Percentiles rank a stretch among this genome's conserved stretches.
These are phyloP conservation scores for Bathybates hornii DNA, from an alignment of 2,113 vertebrate genomes.

Conservation along the genomic window DNA sequence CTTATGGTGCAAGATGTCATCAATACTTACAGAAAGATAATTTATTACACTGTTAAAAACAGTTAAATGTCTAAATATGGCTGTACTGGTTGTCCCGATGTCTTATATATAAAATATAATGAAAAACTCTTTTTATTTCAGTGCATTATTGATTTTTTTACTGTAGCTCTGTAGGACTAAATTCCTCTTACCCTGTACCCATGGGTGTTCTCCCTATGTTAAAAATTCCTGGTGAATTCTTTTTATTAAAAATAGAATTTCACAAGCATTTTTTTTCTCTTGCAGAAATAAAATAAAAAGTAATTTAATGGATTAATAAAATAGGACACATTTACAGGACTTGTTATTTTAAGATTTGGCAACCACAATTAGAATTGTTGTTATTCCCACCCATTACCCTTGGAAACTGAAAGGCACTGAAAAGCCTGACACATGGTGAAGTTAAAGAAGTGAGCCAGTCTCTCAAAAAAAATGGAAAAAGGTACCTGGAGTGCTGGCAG, in stretches of 20 bases:
- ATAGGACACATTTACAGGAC: not conserved
- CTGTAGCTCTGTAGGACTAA: not conserved
- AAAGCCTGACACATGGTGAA: not conserved
- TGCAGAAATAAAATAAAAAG: not conserved
- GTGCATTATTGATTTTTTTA: not conserved
- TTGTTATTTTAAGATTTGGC: not conserved
- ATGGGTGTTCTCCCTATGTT: not conserved
- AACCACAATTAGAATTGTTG: not conserved
- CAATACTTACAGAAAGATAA: not conserved
- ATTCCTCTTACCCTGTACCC: not conserved
- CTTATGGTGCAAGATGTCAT: not conserved
- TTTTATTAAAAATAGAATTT: not conserved
- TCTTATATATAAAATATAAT: not conserved
- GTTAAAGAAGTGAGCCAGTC: not conserved
- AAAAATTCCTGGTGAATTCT: not conserved
- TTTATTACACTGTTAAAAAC: not conserved
- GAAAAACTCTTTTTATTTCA: not conserved
- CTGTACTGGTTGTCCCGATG: not conserved
- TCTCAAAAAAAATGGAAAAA: not conserved
- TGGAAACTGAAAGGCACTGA: not conserved
- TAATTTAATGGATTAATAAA: not conserved
- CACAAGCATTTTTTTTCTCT: not conserved
- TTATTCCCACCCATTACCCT: not conserved
- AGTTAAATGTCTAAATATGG: not conserved
- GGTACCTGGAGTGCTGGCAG: constrained; percentile 44